These are phyloP conservation scores for Numenius phaeopus DNA, from an alignment of 2,797 vertebrate species.

Conservation along the genomic window DNA sequence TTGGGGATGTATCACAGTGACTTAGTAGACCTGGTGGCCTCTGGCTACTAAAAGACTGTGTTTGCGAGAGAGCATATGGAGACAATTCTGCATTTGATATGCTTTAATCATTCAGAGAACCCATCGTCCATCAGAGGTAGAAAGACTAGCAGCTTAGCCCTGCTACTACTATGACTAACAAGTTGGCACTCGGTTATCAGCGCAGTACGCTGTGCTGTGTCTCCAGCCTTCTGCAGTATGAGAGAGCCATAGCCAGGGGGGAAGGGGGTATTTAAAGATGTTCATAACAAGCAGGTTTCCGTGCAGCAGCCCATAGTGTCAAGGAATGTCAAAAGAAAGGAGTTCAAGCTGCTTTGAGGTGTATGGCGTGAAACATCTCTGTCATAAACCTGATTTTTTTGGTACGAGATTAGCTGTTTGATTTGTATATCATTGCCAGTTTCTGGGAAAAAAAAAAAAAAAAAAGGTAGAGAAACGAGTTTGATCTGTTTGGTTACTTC, in stretches of 20 bases:
- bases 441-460: not conserved
- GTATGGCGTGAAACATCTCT: not conserved
- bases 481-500: not conserved
- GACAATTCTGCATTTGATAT: not conserved
- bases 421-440: not conserved
- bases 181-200: not conserved
- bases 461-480: not conserved
- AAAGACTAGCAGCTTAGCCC: not conserved
- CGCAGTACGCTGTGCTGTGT: not conserved
- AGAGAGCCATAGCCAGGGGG: not conserved
- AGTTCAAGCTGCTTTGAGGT: not conserved
- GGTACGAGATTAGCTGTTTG: not conserved
- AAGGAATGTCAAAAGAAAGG: not conserved
- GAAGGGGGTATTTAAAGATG: not conserved
- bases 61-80: not conserved
- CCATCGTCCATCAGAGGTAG: not conserved
- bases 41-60: not conserved
- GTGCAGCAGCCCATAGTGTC: not conserved
- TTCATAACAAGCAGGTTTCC: not conserved
- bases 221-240: not conserved
- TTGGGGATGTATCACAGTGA: not conserved
- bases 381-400: not conserved
- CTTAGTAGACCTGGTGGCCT: not conserved
- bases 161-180: not conserved
- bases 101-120: not conserved